Percentiles rank a stretch among this genome's conserved stretches.
Conservation (phyloP, 2,113 vertebrate species). For the Heptranchias perlo region DNA sequence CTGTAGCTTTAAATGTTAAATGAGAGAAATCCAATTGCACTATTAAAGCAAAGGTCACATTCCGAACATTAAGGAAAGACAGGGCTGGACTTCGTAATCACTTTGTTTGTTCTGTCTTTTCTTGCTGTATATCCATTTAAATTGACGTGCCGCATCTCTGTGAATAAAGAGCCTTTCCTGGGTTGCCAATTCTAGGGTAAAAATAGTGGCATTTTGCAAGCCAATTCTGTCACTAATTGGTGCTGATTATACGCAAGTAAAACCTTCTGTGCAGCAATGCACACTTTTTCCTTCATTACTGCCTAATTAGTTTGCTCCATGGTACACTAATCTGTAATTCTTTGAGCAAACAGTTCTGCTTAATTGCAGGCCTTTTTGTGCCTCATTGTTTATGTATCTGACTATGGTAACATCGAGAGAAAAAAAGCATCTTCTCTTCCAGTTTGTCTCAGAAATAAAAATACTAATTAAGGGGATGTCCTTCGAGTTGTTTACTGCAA, state of each 20-base stretch:
- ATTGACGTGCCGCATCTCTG: neutral
- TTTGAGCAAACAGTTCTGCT: slow-evolving; percentile 31
- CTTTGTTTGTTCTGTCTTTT: neutral
- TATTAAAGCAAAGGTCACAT: neutral
- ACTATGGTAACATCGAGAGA: neutral
- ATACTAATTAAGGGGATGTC: neutral
- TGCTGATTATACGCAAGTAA: slow-evolving; percentile 8
- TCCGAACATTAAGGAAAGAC: neutral
- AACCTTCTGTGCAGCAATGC: neutral
- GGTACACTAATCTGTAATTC: slow-evolving; percentile 23
- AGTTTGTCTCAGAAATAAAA: neutral
- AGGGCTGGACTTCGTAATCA: neutral
- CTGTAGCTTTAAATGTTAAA: neutral
- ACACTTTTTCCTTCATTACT: slow-evolving; percentile 28
- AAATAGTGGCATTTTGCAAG: neutral
- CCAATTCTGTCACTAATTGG: neutral
- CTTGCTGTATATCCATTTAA: neutral
- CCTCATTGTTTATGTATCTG: slow-evolving; percentile 17
- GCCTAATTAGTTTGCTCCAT: slow-evolving; percentile 24
- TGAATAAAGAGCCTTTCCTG: neutral
- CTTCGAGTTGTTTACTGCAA: neutral
- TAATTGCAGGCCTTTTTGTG: neutral
- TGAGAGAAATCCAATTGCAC: neutral
- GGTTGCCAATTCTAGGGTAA: neutral
- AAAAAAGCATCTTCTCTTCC: neutral